These are phyloP conservation scores for Pristis pectinata DNA, from an alignment of 2,797 vertebrate species.

Conservation along the genomic window DNA sequence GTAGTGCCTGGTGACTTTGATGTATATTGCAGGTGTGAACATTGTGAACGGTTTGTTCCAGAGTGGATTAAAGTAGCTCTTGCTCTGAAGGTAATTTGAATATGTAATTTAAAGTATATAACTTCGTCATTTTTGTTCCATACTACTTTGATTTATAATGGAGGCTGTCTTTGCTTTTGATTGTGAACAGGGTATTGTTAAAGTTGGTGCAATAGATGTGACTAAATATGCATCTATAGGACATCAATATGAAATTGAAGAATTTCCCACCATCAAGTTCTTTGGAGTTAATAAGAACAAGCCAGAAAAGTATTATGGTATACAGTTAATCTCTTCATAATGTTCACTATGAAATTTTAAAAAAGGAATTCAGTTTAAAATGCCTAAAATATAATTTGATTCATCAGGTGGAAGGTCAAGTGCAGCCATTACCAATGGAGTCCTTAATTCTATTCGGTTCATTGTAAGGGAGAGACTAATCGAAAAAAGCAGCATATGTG, in stretches of 20 bases:
- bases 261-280: slow-evolving; percentile 94
- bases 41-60: slow-evolving; percentile 77
- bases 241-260: slow-evolving; percentile 79
- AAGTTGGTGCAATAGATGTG: slow-evolving; percentile 86
- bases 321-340: slow-evolving; percentile 37
- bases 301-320: slow-evolving; percentile 93
- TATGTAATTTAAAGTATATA: neutral
- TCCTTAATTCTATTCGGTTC: slow-evolving; percentile 66
- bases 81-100: slow-evolving; percentile 79
- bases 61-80: slow-evolving; percentile 95
- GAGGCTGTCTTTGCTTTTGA: neutral
- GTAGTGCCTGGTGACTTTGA: neutral
- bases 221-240: slow-evolving; percentile 87
- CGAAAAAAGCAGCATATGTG: slow-evolving; percentile 69
- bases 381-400: slow-evolving; percentile 8
- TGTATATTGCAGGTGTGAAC: slow-evolving; percentile 75
- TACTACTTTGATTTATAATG: neutral
- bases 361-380: neutral
- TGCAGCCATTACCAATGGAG: slow-evolving; percentile 80
- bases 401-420: slow-evolving; percentile 75
- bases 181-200: slow-evolving; percentile 75
- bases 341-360: neutral
- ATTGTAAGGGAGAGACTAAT: slow-evolving; percentile 80
- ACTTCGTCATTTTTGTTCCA: neutral
- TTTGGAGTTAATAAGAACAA: slow-evolving; percentile 91